A percentile compares a stretch with the other conserved stretches of the same genome.
phyloP scores from a whole-genome alignment of 2,113 vertebrate genomes.

The Grus americana region DNA sequence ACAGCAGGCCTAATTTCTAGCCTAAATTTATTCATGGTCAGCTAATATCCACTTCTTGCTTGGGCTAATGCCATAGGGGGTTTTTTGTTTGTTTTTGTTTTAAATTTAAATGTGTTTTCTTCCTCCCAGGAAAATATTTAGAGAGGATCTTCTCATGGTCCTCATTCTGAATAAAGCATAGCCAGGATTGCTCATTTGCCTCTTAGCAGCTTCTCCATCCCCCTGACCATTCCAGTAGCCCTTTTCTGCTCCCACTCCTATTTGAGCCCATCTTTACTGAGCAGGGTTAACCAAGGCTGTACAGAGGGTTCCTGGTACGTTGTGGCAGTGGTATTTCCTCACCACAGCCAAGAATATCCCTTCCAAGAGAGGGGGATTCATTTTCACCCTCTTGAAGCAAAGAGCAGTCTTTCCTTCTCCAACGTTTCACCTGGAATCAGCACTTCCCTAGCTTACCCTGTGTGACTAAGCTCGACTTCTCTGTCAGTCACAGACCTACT shows the following conservation, averaged over 20 bases:
- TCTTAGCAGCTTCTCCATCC: not conserved
- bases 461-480: fast-evolving
- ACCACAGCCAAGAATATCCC: not conserved
- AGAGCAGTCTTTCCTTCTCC: not conserved
- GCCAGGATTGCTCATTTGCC: not conserved
- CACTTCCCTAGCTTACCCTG: not conserved
- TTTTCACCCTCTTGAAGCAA: not conserved
- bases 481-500: not conserved
- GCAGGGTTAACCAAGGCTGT: not conserved
- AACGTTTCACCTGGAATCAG: not conserved
- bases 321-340: not conserved
- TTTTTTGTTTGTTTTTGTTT: not conserved
- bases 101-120: not conserved
- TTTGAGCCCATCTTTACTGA: not conserved
- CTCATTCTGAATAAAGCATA: not conserved
- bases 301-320: not conserved
- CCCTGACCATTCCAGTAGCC: not conserved
- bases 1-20: not conserved
- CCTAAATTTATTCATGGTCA: not conserved
- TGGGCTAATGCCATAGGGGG: not conserved
- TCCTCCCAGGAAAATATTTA: not conserved
- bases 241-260: not conserved
- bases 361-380: not conserved
- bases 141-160: not conserved
- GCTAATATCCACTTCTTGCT: not conserved